Percentiles rank a stretch among this genome's conserved stretches.
These are phyloP conservation scores for Tichodroma muraria DNA, from an alignment of 2,113 vertebrate species.

Conservation along the genomic window DNA sequence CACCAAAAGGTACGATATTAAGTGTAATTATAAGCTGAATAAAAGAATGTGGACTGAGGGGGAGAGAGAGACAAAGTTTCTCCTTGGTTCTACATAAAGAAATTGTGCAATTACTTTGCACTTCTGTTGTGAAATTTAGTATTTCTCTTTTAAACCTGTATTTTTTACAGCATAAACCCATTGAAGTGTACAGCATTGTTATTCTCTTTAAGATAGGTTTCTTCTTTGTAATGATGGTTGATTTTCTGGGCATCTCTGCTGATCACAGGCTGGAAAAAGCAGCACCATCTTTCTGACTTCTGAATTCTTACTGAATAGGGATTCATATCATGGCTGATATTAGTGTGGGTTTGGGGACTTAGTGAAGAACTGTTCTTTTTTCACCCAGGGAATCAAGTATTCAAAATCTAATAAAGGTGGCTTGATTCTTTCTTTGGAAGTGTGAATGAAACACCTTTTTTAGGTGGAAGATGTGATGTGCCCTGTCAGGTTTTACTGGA, in stretches of 20 bases:
- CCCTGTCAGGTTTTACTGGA: background rate
- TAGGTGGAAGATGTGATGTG: background rate
- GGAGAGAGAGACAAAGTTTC: background rate
- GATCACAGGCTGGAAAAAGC: background rate
- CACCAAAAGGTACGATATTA: background rate
- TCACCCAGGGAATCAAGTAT: background rate
- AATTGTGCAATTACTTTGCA: background rate
- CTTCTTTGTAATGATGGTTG: background rate
- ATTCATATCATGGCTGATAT: background rate
- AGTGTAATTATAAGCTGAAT: background rate
- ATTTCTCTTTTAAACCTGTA: background rate
- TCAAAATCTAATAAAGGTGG: background rate
- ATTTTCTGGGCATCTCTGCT: background rate
- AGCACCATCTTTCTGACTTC: background rate
- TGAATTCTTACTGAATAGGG: background rate
- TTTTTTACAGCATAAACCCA: background rate
- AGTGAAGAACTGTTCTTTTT: background rate
- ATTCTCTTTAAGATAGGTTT: background rate
- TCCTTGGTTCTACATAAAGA: background rate
- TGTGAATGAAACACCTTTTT: background rate
- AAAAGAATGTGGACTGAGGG: background rate
- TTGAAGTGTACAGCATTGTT: background rate
- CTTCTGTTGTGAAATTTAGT: background rate
- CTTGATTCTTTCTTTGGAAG: background rate
- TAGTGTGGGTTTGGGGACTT: background rate